Percentiles rank a stretch among this genome's conserved stretches.
Conservation (phyloP, 2,888 invertebrate species). For the Agrilus cyanescens region DNA sequence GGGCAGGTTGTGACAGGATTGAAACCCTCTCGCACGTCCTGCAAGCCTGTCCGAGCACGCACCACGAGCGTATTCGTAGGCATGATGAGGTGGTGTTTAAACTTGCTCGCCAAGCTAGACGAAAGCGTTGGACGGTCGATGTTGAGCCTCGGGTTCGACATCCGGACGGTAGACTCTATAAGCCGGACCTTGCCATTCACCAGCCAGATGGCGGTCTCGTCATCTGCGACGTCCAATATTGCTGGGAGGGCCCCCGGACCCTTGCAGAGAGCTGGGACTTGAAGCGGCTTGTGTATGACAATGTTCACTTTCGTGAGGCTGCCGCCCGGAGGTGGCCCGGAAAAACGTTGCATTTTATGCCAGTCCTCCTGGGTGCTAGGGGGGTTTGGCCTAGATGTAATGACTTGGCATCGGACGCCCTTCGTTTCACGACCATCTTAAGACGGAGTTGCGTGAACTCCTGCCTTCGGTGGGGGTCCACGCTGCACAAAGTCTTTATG, state of each 20-base stretch:
- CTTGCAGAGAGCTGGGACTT: slow-evolving; percentile 7
- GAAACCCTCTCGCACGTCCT: slow-evolving; percentile 12
- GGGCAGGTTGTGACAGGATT: slow-evolving; percentile 6
- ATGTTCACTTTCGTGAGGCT: slow-evolving; percentile 6
- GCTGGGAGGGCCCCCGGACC: slow-evolving; percentile 11
- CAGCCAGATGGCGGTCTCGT: not conserved
- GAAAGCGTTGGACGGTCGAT: slow-evolving; percentile 6
- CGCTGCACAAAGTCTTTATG: too few relatives aligned
- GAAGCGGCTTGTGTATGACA: slow-evolving; percentile 7
- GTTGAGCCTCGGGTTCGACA: slow-evolving; percentile 17
- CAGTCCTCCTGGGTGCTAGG: slow-evolving; percentile 11
- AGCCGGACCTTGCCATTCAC: slow-evolving; percentile 17
- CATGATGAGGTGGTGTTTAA: slow-evolving; percentile 15
- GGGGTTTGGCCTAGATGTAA: slow-evolving; percentile 11
- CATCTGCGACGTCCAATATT: slow-evolving; percentile 11
- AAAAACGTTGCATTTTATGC: slow-evolving; percentile 1
- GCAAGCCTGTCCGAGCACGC: slow-evolving; percentile 8
- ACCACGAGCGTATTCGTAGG: slow-evolving; percentile 6
- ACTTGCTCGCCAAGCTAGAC: slow-evolving; percentile 8
- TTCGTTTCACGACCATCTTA: too few relatives aligned
- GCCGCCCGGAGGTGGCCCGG: slow-evolving; percentile 1
- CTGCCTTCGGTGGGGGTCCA: too few relatives aligned
- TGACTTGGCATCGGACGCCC: not conserved
- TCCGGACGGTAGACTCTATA: slow-evolving; percentile 15
- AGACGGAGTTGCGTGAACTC: too few relatives aligned